Evolutionary conservation across 1,140 invertebrate species (phyloP).

Genomic region (Drosophila bocki): DNA sequence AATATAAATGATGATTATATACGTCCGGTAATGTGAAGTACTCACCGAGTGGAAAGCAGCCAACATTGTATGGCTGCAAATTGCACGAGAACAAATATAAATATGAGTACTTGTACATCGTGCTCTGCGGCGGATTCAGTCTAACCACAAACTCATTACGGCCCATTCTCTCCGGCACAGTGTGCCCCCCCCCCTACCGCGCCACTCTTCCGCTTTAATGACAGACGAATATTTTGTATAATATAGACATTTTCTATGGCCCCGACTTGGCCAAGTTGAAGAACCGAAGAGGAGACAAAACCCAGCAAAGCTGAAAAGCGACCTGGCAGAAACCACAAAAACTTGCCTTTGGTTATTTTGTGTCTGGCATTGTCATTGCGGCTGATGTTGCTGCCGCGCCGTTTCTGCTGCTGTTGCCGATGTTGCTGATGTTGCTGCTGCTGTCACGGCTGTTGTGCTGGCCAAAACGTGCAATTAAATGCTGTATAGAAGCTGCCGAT

Average conservation of each 20-base stretch:
- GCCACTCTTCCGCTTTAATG: conserved; percentile 27
- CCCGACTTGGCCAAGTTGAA: conserved; percentile 37
- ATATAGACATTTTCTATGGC: conserved; percentile 73
- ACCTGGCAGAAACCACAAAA: conserved; percentile 54
- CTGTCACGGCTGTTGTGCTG: conserved; percentile 53
- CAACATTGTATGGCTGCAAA: conserved; percentile 51
- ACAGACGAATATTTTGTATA: conserved; percentile 55
- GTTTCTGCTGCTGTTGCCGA: conserved; percentile 23
- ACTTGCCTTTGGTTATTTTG: conserved; percentile 73
- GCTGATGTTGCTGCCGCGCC: conserved; percentile 48
- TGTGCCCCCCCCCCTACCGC: not conserved
- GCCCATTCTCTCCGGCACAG: conserved; percentile 20
- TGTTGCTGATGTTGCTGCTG: conserved; percentile 33
- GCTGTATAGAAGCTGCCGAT: conserved; percentile 49
- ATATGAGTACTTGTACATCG: conserved; percentile 44
- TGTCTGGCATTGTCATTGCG: conserved; percentile 74
- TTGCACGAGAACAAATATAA: conserved; percentile 53
- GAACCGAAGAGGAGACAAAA: conserved; percentile 38
- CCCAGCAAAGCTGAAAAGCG: conserved; percentile 42
- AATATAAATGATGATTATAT: conserved; percentile 45
- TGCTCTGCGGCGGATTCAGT: conserved; percentile 45
- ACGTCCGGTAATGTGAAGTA: conserved; percentile 42
- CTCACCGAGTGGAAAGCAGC: conserved; percentile 32
- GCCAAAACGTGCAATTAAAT: conserved; percentile 80
- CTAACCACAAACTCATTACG: conserved; percentile 61